Evolutionary conservation across 2,888 invertebrate species (phyloP).

Genomic region (Caenorhabditis sulstoni): DNA sequence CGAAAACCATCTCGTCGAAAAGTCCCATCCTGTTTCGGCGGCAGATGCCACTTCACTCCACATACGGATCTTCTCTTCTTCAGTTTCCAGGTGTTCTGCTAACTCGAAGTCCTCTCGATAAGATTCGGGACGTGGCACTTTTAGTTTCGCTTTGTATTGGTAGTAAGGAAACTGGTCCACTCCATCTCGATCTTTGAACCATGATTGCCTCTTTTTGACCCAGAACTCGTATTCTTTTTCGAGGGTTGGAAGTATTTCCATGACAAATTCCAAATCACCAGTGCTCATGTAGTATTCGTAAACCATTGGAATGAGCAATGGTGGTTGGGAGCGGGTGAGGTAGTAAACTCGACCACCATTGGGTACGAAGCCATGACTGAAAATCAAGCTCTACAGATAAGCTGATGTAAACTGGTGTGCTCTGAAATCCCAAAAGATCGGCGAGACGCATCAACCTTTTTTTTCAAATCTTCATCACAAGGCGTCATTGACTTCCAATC

Average conservation of each 20-base stretch:
- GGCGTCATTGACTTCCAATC: no score
- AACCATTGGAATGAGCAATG: conserved; percentile 86
- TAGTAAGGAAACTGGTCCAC: conserved; percentile 84
- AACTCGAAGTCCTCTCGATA: conserved; percentile 84
- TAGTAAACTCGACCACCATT: conserved; percentile 94
- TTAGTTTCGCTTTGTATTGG: conserved; percentile 88
- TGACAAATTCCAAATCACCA: conserved; percentile 86
- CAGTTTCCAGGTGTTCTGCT: conserved; percentile 70
- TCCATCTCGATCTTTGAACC: conserved; percentile 67
- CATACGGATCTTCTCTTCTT: conserved; percentile 67
- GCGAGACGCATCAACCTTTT: not conserved
- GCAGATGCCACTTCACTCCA: conserved; percentile 80
- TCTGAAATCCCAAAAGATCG: no score
- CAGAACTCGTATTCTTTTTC: conserved; percentile 86
- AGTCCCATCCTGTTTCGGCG: conserved; percentile 97
- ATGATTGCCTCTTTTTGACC: conserved; percentile 85
- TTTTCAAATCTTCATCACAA: no score
- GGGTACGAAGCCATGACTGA: conserved; percentile 84
- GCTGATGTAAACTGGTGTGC: not conserved
- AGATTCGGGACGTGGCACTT: conserved; percentile 92
- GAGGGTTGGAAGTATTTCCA: conserved; percentile 81
- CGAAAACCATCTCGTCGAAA: conserved; percentile 90
- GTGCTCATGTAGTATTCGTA: conserved; percentile 88
- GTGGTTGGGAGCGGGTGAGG: conserved; percentile 82
- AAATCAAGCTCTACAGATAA: conserved; percentile 14